Evolutionary conservation across 2,888 invertebrate genomes (phyloP).

Genomic region (Protodeltote pygarga): DNA sequence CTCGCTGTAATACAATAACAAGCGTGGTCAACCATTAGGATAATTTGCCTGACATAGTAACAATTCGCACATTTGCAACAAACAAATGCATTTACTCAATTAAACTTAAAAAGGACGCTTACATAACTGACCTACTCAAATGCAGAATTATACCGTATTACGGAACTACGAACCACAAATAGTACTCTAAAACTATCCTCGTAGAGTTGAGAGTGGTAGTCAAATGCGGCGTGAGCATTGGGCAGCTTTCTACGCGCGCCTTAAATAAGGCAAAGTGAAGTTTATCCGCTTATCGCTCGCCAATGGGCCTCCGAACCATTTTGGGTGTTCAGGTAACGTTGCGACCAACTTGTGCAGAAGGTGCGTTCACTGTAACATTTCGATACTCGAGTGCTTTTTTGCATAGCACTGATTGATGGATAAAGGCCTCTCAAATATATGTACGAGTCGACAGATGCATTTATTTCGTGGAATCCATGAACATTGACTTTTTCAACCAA

Average conservation of each 20-base stretch:
- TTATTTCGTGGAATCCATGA: too few relatives aligned
- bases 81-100: conserved; percentile 45
- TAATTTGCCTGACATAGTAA: too few relatives aligned
- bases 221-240: conserved; percentile 21
- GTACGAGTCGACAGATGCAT: too few relatives aligned
- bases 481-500: too few relatives aligned
- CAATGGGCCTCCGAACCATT: conserved; percentile 47
- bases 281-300: conserved; percentile 54
- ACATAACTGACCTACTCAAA: conserved; percentile 31
- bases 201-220: conserved; percentile 44
- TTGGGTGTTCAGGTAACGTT: conserved; percentile 38
- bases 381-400: too few relatives aligned
- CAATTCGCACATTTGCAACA: conserved; percentile 34
- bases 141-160: conserved; percentile 28
- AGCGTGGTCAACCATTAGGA: too few relatives aligned
- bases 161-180: conserved; percentile 14
- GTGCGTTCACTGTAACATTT: too few relatives aligned
- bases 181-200: conserved; percentile 18
- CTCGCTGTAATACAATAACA: too few relatives aligned
- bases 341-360: conserved; percentile 2
- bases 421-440: too few relatives aligned
- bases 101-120: conserved; percentile 51
- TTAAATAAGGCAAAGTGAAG: conserved; percentile 58
- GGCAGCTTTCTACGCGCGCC: conserved; percentile 63
- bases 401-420: too few relatives aligned